Evolutionary conservation across 2,113 vertebrate species (phyloP), one percentile per base, ranked within the genome.

Genomic region (Camarhynchus parvulus): DNA sequence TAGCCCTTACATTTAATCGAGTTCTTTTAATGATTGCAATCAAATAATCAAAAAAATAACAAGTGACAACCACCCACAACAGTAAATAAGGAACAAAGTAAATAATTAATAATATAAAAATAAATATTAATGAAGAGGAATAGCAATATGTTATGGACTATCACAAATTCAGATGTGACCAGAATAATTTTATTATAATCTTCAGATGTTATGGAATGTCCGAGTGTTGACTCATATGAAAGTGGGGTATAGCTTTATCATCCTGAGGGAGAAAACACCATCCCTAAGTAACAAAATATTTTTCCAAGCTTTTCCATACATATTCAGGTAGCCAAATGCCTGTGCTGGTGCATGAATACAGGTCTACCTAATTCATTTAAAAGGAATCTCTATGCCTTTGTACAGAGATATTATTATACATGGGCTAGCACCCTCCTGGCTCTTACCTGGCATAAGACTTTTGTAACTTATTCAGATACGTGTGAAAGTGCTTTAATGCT

Each of bases 201-300:
- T 67, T 78, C 28, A 39, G 4, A 46, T 3, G 4, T 41, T 37
- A 33, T 33, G 28, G 58, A 87, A 87, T 1, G n/a, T 33, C n/a
- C 15, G 18, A 72, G 7, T 14, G 7, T 10, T 53, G 18, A 9
- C 42, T 84, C 19, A 2, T 24, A 41, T 20, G 10, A 31, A 83
- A 75, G 5, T 35, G 35, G 6, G 27, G 14, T 73, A 39, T 5
- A 80, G 10, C 4, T 80, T 41, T 52, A 47, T 72, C 15, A 41
- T 42, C 13, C 12, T 1, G 2, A 58, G 22, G 11, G 19, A 63
- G 4, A 16, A 89, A 91, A 68, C 0, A 0, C 11, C 37, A 2
- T 42, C 8, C 7, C 9, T 39, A 72, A 52, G 3, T 31, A 39
- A 20, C 9, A 68, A 63, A 95, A 59, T 4, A 35, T 80, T 92